Evolutionary conservation across 2,888 invertebrate species (phyloP).

Genomic region (Drosophila pegasa): DNA sequence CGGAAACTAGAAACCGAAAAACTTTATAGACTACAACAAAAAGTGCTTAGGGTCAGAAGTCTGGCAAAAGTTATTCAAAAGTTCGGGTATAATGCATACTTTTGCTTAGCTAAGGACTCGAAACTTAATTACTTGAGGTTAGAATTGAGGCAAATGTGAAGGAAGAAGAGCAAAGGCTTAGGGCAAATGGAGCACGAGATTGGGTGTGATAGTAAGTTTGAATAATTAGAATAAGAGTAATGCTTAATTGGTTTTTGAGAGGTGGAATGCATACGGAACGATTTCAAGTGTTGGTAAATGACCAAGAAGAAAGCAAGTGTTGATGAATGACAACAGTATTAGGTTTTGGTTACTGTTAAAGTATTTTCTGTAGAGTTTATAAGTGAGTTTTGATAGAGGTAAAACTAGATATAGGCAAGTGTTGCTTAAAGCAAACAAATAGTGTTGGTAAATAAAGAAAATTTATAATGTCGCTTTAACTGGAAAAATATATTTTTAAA

Average conservation of each 20-base stretch:
- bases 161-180: neutral
- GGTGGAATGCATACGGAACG: neutral
- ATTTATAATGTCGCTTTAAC: too few species aligned
- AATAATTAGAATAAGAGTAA: neutral
- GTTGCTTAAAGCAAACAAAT: too few species aligned
- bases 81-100: conserved; percentile 18
- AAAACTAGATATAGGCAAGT: too few species aligned
- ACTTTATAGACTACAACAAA: conserved; percentile 41
- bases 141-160: neutral
- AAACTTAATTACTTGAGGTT: conserved; percentile 30
- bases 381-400: too few species aligned
- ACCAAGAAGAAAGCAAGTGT: neutral
- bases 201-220: neutral
- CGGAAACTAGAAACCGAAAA: conserved; percentile 28
- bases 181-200: neutral
- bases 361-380: too few species aligned
- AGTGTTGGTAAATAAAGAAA: too few species aligned
- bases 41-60: conserved; percentile 1
- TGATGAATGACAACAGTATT: neutral
- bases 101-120: conserved; percentile 10
- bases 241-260: neutral
- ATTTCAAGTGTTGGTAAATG: neutral
- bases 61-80: conserved; percentile 23
- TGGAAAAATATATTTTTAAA: too few species aligned
- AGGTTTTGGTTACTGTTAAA: too few species aligned